Percentiles rank a stretch among this genome's conserved stretches.
Conservation (phyloP, 92 coral and sea anemone genomes). For the Parazoanthus swiftii region DNA sequence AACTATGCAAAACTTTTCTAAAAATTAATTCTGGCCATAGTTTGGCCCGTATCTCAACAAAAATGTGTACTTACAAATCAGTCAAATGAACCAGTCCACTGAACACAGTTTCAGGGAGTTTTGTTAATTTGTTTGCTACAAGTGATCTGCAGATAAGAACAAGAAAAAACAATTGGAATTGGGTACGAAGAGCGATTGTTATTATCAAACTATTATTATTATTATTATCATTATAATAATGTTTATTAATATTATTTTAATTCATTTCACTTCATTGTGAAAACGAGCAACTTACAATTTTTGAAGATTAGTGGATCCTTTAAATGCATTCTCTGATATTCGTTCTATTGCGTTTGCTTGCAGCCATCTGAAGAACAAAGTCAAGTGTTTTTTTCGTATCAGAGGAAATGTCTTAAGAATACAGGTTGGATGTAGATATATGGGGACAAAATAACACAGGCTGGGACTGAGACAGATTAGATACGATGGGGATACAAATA, state of each 20-base stretch:
- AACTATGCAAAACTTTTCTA: background rate
- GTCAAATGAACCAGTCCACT: conserved; percentile 38
- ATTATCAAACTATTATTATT: too few species aligned
- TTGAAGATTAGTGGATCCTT: conserved; percentile 48
- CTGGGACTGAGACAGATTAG: too few species aligned
- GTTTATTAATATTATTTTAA: background rate
- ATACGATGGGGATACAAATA: too few species aligned
- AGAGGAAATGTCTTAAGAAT: background rate
- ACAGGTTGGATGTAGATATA: background rate
- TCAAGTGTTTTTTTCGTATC: background rate
- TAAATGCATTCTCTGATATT: conserved; percentile 46
- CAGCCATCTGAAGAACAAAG: conserved; percentile 34
- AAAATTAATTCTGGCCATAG: background rate
- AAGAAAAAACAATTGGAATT: background rate
- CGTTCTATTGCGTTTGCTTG: conserved; percentile 48
- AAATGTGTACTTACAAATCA: conserved; percentile 46
- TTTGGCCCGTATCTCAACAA: too few species aligned
- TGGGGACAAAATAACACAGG: background rate
- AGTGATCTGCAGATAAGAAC: conserved; percentile 46
- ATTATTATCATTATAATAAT: background rate
- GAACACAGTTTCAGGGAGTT: conserved; percentile 40
- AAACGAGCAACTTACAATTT: conserved; percentile 47
- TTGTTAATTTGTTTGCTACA: conserved; percentile 40
- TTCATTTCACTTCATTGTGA: background rate
- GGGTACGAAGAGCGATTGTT: background rate